Evolutionary conservation across 2,888 invertebrate genomes (phyloP), one percentile per base, ranked within the genome.

Genomic region (Callyntrura guangdongensis): DNA sequence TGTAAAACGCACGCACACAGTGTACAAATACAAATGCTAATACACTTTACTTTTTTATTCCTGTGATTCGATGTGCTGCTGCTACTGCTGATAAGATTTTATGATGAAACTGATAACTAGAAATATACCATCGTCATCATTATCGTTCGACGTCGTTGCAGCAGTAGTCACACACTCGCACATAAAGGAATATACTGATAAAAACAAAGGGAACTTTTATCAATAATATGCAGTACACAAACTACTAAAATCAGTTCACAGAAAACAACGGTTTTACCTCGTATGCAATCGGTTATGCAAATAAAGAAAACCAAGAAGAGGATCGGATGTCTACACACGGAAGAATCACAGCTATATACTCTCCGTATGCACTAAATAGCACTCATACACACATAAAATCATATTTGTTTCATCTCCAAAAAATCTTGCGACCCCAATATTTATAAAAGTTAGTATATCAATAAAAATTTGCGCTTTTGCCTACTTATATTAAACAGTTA

Each of bases 191-290:
- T 20, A 59, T 36, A 56, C 59, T 74, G 86, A 86, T 86, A 86
- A 86, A 49, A 59, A 74, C 69, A 27, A 72, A 74, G 86, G 45
- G 59, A 86, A 47, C 22, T 1, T 69, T 72, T 74, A 74, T 74
- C 61, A 20, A n/a, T n/a, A n/a, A n/a, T n/a, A n/a, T n/a, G 0
- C 53, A 85, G 85, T n/a, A n/a, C n/a, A n/a, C n/a, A n/a, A n/a
- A n/a, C n/a, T n/a, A 72, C 47, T 25, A 90, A 90, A 90, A 90
- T 90, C 81, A 91, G 85, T 82, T 86, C 61, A 79, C 17, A 53
- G 86, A 81, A 86, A 89, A 86, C 64, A 86, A 91, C 90, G 81
- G 90, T 45, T 89, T 79, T 72, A 72, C 86, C 90, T 79, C n/a
- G n/a, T 47, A 61, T 81, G 36, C 59, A 83, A 67, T 49, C n/a